A percentile compares a stretch with the other conserved stretches of the same genome.
phyloP scores from a whole-genome alignment of 2,797 vertebrate species.

The Gouania willdenowi region DNA sequence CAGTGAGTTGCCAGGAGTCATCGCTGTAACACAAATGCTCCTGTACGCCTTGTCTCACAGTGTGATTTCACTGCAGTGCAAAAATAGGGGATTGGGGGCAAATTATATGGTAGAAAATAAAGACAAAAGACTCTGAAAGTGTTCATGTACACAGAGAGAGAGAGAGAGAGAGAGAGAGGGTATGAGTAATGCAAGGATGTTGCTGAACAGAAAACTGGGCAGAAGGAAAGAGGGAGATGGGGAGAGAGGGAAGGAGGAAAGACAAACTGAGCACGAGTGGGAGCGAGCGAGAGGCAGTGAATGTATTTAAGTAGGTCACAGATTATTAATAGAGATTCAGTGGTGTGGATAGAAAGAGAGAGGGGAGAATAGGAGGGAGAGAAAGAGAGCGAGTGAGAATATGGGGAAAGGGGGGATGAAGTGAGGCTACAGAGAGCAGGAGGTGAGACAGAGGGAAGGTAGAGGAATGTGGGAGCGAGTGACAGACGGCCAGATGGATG shows the following conservation, averaged over 20 bases:
- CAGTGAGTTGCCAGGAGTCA: conserved; percentile 18
- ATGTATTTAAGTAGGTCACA: conserved; percentile 84
- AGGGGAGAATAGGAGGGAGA: conserved; percentile 32
- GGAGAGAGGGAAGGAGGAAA: conserved; percentile 34
- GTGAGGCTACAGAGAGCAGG: conserved; percentile 36
- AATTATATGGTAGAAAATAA: conserved; percentile 64
- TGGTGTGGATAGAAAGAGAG: conserved; percentile 75
- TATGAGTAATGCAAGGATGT: conserved; percentile 60
- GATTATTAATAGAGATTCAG: conserved; percentile 85
- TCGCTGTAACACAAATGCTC: conserved; percentile 17
- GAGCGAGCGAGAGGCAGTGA: conserved; percentile 66
- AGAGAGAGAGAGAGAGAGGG: conserved; percentile 43
- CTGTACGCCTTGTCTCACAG: conserved; percentile 23
- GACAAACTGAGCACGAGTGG: conserved; percentile 36
- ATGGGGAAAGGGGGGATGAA: conserved; percentile 36
- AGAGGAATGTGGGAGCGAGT: conserved; percentile 39
- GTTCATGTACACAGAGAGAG: too few species aligned
- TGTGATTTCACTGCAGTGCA: conserved; percentile 53
- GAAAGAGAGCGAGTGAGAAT: conserved; percentile 24
- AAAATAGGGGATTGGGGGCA: conserved; percentile 13
- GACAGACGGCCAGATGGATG: conserved; percentile 63
- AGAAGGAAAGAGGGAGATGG: conserved; percentile 26
- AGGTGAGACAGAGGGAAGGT: conserved; percentile 57
- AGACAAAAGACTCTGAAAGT: conserved; percentile 64
- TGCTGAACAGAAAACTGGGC: conserved; percentile 50